Percentiles rank a stretch among this genome's conserved stretches.
Evolutionary conservation across 2,888 invertebrate species (phyloP).

Genomic region (Petrolisthes cinctipes): DNA sequence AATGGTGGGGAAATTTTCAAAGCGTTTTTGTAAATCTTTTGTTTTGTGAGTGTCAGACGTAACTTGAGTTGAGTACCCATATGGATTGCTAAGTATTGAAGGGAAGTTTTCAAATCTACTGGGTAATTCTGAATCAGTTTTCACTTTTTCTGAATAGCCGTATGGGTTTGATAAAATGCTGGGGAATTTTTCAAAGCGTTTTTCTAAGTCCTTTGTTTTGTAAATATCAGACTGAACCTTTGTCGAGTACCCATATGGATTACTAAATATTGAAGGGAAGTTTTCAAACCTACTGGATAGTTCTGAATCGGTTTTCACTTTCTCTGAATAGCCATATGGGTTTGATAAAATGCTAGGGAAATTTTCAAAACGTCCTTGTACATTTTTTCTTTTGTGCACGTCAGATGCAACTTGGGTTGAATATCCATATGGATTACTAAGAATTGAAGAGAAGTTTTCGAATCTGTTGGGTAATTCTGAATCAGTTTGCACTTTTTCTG

Average conservation of each 20-base stretch:
- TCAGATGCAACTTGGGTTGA: background rate
- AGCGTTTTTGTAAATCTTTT: background rate
- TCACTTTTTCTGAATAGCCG: background rate
- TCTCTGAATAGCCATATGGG: background rate
- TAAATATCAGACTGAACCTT: background rate
- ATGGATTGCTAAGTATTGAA: slow-evolving; percentile 5
- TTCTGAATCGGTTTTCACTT: background rate
- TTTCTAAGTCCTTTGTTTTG: background rate
- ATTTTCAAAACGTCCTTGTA: background rate
- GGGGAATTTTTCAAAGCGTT: background rate
- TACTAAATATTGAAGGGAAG: background rate
- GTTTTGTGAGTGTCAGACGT: background rate
- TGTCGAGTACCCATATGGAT: slow-evolving; percentile 3
- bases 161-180: slow-evolving; percentile 14
- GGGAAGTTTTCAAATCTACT: background rate
- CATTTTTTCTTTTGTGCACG: background rate
- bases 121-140: background rate
- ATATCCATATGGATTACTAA: background rate
- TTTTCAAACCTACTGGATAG: background rate
- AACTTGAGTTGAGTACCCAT: slow-evolving; percentile 9
- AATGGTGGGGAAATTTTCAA: background rate
- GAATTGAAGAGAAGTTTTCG: background rate
- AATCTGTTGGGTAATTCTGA: too few species aligned
- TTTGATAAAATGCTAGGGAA: background rate
- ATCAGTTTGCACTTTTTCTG: too few species aligned